Percentiles rank a stretch among this genome's conserved stretches.
Evolutionary conservation across 1,140 invertebrate genomes (phyloP).

Genomic region (Leguminivora glycinivorella): DNA sequence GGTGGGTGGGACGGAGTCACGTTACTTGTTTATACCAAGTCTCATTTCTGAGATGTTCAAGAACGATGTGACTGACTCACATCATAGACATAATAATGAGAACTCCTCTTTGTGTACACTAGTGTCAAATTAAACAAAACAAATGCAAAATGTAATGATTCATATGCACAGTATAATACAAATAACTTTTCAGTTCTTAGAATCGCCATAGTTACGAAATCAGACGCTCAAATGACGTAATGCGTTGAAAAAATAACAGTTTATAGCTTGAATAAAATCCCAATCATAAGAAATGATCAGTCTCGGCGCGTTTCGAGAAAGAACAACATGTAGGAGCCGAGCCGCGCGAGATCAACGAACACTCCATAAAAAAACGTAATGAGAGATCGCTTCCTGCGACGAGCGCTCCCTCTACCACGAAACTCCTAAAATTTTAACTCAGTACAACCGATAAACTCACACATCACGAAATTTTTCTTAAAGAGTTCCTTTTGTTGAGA

Average conservation of each 20-base stretch:
- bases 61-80: background rate
- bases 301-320: slow-evolving; percentile 15
- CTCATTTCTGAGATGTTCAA: background rate
- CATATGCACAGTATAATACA: background rate
- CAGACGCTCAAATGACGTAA: background rate
- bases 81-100: background rate
- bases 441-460: background rate
- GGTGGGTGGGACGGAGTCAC: background rate
- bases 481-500: background rate
- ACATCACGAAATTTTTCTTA: background rate
- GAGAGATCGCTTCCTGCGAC: slow-evolving; percentile 75
- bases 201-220: background rate
- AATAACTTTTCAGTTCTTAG: background rate
- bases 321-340: slow-evolving; percentile 23
- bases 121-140: slow-evolving; percentile 5
- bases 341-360: slow-evolving; percentile 60
- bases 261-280: background rate
- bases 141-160: background rate
- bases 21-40: background rate
- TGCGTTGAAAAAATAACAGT: slow-evolving; percentile 1
- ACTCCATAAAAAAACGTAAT: slow-evolving; percentile 75
- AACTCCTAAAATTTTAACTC: slow-evolving; percentile 21
- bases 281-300: slow-evolving; percentile 14
- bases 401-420: slow-evolving; percentile 37
- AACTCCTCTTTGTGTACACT: background rate